phyloP scores from a whole-genome alignment of 2,797 vertebrate genomes.

The Hafferia zeledoni region DNA sequence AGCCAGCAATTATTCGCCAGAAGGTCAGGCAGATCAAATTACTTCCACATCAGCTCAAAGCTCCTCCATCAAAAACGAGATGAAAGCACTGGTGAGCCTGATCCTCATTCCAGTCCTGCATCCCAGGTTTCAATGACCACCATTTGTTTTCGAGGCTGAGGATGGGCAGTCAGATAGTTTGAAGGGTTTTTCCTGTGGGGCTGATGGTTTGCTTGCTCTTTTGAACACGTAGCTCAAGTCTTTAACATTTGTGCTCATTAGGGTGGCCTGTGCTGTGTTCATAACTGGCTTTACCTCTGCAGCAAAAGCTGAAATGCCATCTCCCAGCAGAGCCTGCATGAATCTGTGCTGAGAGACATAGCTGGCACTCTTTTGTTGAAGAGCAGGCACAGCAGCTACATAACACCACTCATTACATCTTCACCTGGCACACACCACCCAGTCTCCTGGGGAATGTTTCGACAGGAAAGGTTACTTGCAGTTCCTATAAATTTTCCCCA shows the following conservation, averaged over 20 bases:
- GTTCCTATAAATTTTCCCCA: background rate
- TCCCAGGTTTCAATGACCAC: slow-evolving; percentile 26
- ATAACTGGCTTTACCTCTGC: background rate
- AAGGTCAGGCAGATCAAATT: slow-evolving; percentile 60
- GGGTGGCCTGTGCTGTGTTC: background rate
- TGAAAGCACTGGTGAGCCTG: background rate
- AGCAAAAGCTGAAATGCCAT: background rate
- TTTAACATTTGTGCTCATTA: background rate
- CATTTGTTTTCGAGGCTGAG: slow-evolving; percentile 1
- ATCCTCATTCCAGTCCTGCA: background rate
- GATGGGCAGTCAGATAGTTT: background rate
- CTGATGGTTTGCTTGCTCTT: background rate
- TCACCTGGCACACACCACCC: background rate
- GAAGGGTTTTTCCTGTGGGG: background rate
- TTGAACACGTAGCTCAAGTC: background rate
- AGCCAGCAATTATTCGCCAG: slow-evolving; percentile 40
- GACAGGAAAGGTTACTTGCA: background rate
- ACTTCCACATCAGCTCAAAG: slow-evolving; percentile 32
- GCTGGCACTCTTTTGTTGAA: background rate
- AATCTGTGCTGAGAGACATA: background rate
- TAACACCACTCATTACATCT: background rate
- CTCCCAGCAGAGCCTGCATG: background rate
- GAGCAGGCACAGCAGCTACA: background rate
- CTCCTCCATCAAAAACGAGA: slow-evolving; percentile 24
- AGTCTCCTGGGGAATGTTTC: background rate